These are phyloP conservation scores for Myrmophylax atrothorax DNA, from an alignment of 2,113 vertebrate species.

Conservation along the genomic window DNA sequence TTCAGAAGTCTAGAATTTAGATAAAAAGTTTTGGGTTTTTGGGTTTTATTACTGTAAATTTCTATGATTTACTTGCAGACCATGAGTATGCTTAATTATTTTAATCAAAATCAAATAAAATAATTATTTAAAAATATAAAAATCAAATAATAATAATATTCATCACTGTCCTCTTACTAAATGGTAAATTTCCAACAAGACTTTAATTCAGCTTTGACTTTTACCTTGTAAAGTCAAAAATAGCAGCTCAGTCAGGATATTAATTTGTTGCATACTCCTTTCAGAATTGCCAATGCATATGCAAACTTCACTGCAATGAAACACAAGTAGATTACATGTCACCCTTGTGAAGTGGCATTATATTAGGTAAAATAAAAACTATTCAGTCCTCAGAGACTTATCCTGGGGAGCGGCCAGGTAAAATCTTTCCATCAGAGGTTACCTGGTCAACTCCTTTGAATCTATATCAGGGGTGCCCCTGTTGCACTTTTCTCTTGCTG, in stretches of 20 bases:
- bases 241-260: not conserved
- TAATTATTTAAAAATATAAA: not conserved
- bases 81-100: not conserved
- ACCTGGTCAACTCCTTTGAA: not conserved
- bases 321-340: not conserved
- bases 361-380: not conserved
- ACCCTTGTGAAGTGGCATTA: not conserved
- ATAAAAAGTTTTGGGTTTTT: not conserved
- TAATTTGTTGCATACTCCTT: not conserved
- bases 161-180: not conserved
- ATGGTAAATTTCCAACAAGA: not conserved
- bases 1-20: not conserved
- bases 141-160: not conserved
- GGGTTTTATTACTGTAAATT: not conserved
- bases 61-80: not conserved
- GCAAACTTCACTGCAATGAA: not conserved
- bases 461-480: not conserved
- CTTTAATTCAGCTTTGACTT: not conserved
- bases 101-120: not conserved
- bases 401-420: not conserved
- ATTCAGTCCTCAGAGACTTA: not conserved
- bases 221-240: not conserved
- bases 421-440: not conserved
- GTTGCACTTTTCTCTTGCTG: not conserved
- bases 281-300: not conserved